Conservation (phyloP, 2,888 invertebrate genomes). For the Pyrgus malvae region DNA sequence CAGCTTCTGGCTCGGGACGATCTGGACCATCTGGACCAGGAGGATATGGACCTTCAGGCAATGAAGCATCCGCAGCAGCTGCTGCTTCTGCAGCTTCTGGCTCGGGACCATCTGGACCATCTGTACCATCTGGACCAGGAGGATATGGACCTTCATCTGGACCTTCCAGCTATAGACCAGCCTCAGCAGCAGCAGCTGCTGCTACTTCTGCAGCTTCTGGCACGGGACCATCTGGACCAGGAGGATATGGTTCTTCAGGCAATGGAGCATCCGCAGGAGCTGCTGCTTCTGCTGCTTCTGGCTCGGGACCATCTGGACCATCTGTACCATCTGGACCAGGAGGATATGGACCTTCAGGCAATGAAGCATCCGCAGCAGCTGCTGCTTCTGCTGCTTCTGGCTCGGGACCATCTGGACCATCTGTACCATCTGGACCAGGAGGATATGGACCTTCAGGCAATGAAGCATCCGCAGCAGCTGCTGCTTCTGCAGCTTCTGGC, state of each 20-base stretch:
- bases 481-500: no score
- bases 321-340: not conserved
- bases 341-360: not conserved
- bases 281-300: not conserved
- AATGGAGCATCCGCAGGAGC: not conserved
- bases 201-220: no score
- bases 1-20: no score
- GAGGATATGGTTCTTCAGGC: not conserved
- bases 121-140: not conserved
- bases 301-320: no score
- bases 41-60: no score
- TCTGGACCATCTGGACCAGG: no score
- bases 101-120: not conserved
- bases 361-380: not conserved
- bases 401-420: no score
- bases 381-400: no score
- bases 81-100: no score
- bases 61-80: no score
- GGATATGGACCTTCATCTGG: not conserved
- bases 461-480: not conserved
- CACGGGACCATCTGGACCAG: not conserved
- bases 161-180: no score
- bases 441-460: not conserved
- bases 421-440: constrained; percentile 11
- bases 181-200: no score